Evolutionary conservation across 2,797 vertebrate species (phyloP), one percentile per base, ranked within the genome.

Genomic region (Pseudocheirus occidentalis): DNA sequence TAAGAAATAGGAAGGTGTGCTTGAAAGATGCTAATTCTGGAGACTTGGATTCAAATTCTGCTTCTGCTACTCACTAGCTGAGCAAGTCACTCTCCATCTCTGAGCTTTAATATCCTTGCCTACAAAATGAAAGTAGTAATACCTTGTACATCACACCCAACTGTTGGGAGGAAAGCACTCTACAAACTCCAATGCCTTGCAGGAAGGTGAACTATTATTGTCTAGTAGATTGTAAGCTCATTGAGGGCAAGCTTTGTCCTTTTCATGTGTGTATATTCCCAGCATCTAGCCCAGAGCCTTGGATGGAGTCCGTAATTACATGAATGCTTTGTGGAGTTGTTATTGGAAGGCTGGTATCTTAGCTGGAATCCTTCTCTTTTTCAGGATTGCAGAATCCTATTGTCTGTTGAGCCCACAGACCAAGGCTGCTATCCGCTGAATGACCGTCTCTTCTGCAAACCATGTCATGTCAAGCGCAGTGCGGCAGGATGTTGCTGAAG

Each of bases 371-470:
- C 95, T 54, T 92, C 95, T 95, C 54, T 5, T 24, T 97, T 56
- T 4, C 98, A 99, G 99, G 98, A 98, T 97, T 99, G 99, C 40
- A 96, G 97, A 90, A 98, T 98, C 4, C 98, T 99, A 90, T 98
- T 99, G 93, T 99, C 99, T 0, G 98, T 99, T 0, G 99, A 99
- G 97, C 99, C 99, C 0, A 99, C 99, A 0, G 99, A 99, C 55
- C 97, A 98, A 0, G 99, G 99, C 97, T 99, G 99, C 98, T 99
- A 99, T 98, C 99, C 99, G 1, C 98, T 99, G 98, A 99, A 99
- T 0, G 98, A 99, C 90, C 99, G 95, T 91, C 98, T 99, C 96
- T 99, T 99, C 97, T 99, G 99, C 98, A 99, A 99, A 95, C 96
- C 99, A 1, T 99, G 99, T 97, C 99, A 99, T 10, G 5, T 99